Conservation (phyloP, 2,113 vertebrate genomes). For the Oncorhynchus kisutch region DNA sequence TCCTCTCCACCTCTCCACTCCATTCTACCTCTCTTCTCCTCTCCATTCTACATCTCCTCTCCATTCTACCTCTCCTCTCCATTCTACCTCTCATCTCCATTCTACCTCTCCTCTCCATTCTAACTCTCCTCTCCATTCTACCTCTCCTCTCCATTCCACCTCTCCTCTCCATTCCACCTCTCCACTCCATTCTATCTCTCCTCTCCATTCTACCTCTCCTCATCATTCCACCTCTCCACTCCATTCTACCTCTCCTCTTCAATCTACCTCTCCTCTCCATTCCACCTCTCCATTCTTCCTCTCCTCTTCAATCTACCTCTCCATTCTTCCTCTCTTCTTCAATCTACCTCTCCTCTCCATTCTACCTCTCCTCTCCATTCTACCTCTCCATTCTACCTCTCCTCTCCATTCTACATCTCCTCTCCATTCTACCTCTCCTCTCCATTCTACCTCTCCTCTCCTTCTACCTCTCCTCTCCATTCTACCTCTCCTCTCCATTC, state of each 20-base stretch:
- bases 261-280: background rate
- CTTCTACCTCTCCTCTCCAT: background rate
- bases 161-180: conserved; percentile 18
- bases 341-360: conserved; percentile 9
- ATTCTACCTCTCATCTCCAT: conserved; percentile 54
- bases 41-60: conserved; percentile 22
- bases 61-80: conserved; percentile 56
- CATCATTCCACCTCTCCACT: no score
- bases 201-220: conserved; percentile 10
- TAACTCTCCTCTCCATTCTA: conserved; percentile 13
- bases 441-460: no score
- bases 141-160: background rate
- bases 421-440: no score
- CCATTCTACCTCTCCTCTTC: no score
- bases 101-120: background rate
- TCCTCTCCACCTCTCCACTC: conserved; percentile 59
- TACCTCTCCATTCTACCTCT: background rate
- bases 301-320: conserved; percentile 44
- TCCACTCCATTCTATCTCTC: background rate
- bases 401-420: no score
- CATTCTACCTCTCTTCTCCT: no score
- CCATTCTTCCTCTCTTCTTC: background rate
- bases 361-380: background rate
- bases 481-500: conserved; percentile 35
- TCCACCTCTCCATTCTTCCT: background rate